These are phyloP conservation scores for Tiliqua scincoides DNA, from an alignment of 2,113 vertebrate genomes.

Conservation along the genomic window DNA sequence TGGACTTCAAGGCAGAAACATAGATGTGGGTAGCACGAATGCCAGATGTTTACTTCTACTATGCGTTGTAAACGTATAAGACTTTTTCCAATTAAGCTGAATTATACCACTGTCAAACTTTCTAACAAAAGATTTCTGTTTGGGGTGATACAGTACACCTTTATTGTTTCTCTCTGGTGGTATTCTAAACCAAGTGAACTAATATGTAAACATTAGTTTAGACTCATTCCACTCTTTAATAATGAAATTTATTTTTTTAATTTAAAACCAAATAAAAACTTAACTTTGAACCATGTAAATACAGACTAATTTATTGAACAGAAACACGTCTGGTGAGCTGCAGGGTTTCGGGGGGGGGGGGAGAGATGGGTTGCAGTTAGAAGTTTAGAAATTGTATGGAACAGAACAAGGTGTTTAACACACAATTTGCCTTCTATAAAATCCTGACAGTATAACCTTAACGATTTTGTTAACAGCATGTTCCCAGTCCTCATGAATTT, in stretches of 20 bases:
- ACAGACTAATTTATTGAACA: slow-evolving; percentile 76
- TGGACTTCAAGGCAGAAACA: slow-evolving; percentile 45
- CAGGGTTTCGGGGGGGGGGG: not conserved
- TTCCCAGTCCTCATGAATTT: not conserved
- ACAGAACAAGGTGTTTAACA: not conserved
- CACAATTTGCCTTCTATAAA: not conserved
- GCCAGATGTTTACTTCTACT: slow-evolving; percentile 74
- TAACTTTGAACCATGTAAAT: slow-evolving; percentile 83
- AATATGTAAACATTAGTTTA: slow-evolving; percentile 79
- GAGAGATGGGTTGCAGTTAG: not conserved
- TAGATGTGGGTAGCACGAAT: slow-evolving; percentile 50
- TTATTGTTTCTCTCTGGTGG: slow-evolving; percentile 72
- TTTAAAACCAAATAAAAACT: slow-evolving; percentile 85
- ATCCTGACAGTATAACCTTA: not conserved
- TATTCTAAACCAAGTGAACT: slow-evolving; percentile 75
- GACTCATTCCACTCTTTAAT: slow-evolving; percentile 87
- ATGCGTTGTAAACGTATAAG: slow-evolving; percentile 74
- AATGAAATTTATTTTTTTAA: slow-evolving; percentile 90
- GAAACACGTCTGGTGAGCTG: slow-evolving; percentile 21
- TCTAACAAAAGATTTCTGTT: slow-evolving; percentile 73
- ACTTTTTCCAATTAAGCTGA: slow-evolving; percentile 75
- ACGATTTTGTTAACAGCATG: not conserved
- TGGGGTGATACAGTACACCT: slow-evolving; percentile 48
- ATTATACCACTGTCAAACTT: slow-evolving; percentile 73
- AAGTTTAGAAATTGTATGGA: not conserved